Conservation (phyloP, 2,797 vertebrate species). For the Leptodactylus fallax region DNA sequence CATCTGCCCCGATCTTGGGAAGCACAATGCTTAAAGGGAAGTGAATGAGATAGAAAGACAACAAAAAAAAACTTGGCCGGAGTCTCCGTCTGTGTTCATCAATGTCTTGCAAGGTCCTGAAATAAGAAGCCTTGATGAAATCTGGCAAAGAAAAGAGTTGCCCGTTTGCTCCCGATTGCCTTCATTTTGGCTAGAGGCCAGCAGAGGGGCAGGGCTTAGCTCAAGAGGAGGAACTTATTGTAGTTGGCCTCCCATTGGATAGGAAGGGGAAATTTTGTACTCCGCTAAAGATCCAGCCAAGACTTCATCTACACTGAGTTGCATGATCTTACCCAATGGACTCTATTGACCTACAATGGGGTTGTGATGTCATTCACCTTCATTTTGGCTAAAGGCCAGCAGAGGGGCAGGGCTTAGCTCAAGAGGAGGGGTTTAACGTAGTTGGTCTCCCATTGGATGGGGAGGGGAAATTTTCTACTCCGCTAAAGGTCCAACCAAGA, state of each 20-base stretch:
- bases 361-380: background rate
- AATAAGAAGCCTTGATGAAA: background rate
- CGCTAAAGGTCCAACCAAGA: background rate
- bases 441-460: background rate
- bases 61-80: background rate
- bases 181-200: background rate
- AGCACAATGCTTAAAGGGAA: background rate
- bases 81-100: background rate
- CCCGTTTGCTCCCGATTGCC: background rate
- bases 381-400: background rate
- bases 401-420: background rate
- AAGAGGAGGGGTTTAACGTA: background rate
- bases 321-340: background rate
- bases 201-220: background rate
- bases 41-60: background rate
- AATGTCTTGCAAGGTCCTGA: background rate
- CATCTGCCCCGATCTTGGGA: background rate
- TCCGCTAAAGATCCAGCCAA: background rate
- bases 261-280: background rate
- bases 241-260: background rate
- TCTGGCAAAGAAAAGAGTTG: background rate
- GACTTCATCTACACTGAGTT: background rate
- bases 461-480: background rate
- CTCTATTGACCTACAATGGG: no score
- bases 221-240: background rate